Evolutionary conservation across 2,888 invertebrate genomes (phyloP).

Genomic region (Rhorus exstirpatorius): DNA sequence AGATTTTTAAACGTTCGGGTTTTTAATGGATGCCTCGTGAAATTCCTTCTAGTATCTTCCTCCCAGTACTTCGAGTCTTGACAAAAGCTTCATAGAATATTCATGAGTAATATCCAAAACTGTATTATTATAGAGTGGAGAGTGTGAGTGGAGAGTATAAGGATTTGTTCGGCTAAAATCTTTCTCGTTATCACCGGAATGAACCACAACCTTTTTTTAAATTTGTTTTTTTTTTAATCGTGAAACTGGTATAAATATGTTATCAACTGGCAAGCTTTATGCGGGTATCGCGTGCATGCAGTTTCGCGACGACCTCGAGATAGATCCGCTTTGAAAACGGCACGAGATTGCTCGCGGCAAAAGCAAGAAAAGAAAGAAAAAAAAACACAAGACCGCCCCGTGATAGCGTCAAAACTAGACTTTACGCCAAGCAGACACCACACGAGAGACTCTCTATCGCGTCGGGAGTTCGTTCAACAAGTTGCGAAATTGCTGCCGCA

Average conservation of each 20-base stretch:
- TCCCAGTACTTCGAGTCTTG: neutral
- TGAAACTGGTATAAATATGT: conserved; percentile 57
- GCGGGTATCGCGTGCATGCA: conserved; percentile 55
- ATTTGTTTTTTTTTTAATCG: neutral
- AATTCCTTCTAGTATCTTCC: neutral
- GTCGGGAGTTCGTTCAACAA: conserved; percentile 55
- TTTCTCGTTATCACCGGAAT: conserved; percentile 17
- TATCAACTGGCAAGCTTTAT: conserved; percentile 49
- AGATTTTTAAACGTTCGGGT: neutral
- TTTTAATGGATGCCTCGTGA: too few relatives aligned
- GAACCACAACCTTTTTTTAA: conserved; percentile 7
- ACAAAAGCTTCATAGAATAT: conserved; percentile 17
- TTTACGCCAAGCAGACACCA: conserved; percentile 43
- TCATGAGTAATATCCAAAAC: conserved; percentile 20
- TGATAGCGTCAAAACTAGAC: conserved; percentile 54
- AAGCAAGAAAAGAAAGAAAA: conserved; percentile 12
- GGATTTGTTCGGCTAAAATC: conserved; percentile 34
- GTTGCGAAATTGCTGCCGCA: conserved; percentile 62
- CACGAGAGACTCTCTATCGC: conserved; percentile 44
- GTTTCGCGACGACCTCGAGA: conserved; percentile 46
- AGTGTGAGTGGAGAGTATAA: neutral
- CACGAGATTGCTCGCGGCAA: conserved; percentile 53
- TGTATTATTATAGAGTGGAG: conserved; percentile 7
- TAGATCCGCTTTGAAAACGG: conserved; percentile 51
- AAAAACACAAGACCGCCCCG: conserved; percentile 46